Evolutionary conservation across 2,888 invertebrate genomes (phyloP), one percentile per base, ranked within the genome.

Genomic region (Zygogramma bicolorata): DNA sequence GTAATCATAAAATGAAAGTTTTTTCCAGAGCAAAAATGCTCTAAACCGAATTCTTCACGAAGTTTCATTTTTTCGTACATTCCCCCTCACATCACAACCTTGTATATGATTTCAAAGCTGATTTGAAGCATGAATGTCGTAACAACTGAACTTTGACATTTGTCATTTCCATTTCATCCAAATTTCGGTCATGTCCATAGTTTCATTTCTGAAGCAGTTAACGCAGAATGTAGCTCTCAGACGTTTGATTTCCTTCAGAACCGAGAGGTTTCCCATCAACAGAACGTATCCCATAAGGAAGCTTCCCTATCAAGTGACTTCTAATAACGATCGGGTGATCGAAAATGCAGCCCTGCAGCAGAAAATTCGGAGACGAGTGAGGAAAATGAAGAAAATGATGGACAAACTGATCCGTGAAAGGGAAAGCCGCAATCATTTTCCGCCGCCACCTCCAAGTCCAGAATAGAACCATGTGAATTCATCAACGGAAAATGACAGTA

Each of bases 331-430:
- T 4, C 53, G 25, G 18, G 13, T 46, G 8, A 25, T 62, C 13
- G 62, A 62, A 42, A 62, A 62, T 42, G 27, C 42, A 34, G 62
- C n/a, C 7, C 20, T 62, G 27, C 62, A 62, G 10, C 25, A 40
- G 5, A 40, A 42, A 25, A 27, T 42, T 6, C 20, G 40, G n/a
- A 62, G 42, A 62, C 31, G 62, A 7, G 10, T 20, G 8, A 25
- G 62, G 25, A 62, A 62, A 18, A 18, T 62, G 34, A 62, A 25
- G 6, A 62, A 62, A 46, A 15, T 62, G 4, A 62, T 62, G 27
- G 29, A 62, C 15, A 62, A 40, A 46, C 8, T 42, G 13, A 42
- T 40, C 15, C 7, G 46, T 3, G 25, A 62, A n/a, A 40, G 46
- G n/a, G 62, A 62, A 29, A 15, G 13, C 13, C 22, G n/a, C 1